A percentile compares a stretch with the other conserved stretches of the same genome.
phyloP scores from a whole-genome alignment of 1,140 invertebrate species.

The Pseudomyrmex gracilis region DNA sequence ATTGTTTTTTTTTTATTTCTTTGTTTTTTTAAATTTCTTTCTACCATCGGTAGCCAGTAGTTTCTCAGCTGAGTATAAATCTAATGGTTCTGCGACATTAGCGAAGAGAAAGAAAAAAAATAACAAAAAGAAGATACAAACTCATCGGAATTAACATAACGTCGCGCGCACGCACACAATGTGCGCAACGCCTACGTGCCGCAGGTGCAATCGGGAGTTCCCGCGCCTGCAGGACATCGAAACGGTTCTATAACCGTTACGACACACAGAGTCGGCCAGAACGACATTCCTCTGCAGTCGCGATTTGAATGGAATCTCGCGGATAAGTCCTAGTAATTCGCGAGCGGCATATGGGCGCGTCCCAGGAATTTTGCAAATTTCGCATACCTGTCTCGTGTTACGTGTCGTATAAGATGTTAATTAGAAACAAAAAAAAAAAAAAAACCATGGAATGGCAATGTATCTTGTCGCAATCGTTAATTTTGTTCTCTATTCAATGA shows the following conservation, averaged over 20 bases:
- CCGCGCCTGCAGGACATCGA: slow-evolving; percentile 77
- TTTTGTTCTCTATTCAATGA: background rate
- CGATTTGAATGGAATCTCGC: slow-evolving; percentile 76
- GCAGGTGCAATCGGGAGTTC: slow-evolving; percentile 67
- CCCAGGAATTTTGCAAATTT: background rate
- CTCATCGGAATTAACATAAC: slow-evolving; percentile 17
- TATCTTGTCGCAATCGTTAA: no score
- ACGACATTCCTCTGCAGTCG: slow-evolving; percentile 78
- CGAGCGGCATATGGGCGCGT: background rate
- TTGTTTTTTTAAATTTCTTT: no score
- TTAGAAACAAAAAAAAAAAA: no score
- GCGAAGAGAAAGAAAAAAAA: background rate
- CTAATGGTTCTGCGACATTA: no score
- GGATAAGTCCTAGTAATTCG: slow-evolving; percentile 60
- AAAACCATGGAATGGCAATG: no score
- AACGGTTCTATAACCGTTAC: slow-evolving; percentile 81
- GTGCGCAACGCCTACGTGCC: slow-evolving; percentile 6
- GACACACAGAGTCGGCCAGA: slow-evolving; percentile 76
- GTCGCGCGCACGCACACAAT: slow-evolving; percentile 26
- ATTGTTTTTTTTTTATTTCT: no score
- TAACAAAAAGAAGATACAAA: background rate
- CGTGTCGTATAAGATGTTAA: background rate
- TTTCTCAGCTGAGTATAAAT: no score
- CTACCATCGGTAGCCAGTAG: no score
- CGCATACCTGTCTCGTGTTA: background rate